Base-by-base conservation (phyloP, 2,797 vertebrate genomes). In the Neosilurus mollespiculum region DNA sequence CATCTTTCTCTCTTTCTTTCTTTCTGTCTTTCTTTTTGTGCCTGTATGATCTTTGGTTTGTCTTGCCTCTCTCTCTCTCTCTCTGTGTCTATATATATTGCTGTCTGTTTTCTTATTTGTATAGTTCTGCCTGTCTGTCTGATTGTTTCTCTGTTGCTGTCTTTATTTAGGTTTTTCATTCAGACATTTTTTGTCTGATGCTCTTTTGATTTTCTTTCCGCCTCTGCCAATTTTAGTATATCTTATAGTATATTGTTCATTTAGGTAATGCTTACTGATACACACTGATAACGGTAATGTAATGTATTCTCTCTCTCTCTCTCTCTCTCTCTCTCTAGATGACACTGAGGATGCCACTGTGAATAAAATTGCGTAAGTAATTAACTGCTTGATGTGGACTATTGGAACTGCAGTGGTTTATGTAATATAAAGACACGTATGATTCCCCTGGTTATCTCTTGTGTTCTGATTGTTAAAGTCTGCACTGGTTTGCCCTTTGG, bases 301-400 rank as follows among this genome's bases (percentile, higher is more conserved):
- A 26, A 18, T 59, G 6, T 9, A 58, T 78, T 72, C n/a, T 72
- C n/a, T 72, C 70, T 58, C 24, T 75, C 51, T n/a, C 43, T 64
- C 18, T 49, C 58, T 75, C 9, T 76, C 51, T 58, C 1, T 87
- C 4, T 87, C 64, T 86, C 78, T 49, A 99, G 98, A 95, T 89
- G 96, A 98, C 86, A 91, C 94, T 0, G 97, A 99, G 93, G 98
- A 99, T 88, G 98, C 97, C 81, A 96, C 96, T 4, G 98, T 98
- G 93, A 98, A 99, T 94, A 98, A 96, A 93, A 99, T 99, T 94
- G 95, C 94, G 98, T 99, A 94, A 97, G 98, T 97, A 67, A 85
- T 83, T 67, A 70, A 89, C 90, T 87, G 76, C 89, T 91, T 85
- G 85, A 43, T 9, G 16, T 69, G 61, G 37, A 65, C 30, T 4